A percentile compares a stretch with the other conserved stretches of the same genome.
phyloP scores from a whole-genome alignment of 2,797 vertebrate genomes.

The Sebastes reedi region DNA sequence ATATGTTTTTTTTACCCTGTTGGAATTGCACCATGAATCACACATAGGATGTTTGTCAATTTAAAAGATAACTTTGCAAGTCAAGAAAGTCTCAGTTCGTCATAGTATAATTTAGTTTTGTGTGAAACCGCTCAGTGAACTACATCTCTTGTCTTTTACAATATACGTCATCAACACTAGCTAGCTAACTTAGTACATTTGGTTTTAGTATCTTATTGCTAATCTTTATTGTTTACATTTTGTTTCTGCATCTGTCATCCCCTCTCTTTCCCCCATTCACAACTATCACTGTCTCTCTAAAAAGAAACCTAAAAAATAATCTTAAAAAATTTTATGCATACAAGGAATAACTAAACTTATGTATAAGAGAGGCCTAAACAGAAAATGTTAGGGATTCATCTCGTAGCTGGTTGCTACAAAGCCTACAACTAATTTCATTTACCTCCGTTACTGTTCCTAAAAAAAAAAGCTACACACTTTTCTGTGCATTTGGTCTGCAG shows the following conservation, averaged over 20 bases:
- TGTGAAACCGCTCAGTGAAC: too few species aligned
- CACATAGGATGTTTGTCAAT: neutral
- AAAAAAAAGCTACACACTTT: neutral
- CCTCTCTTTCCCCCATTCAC: too few species aligned
- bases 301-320: too few species aligned
- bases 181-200: neutral
- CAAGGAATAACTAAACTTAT: neutral
- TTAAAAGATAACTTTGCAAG: too few species aligned
- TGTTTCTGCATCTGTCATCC: neutral
- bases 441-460: neutral
- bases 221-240: neutral
- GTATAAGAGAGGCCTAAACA: neutral
- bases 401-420: neutral
- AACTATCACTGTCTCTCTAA: too few species aligned
- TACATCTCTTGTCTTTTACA: too few species aligned
- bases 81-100: too few species aligned
- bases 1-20: neutral
- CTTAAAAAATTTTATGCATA: neutral
- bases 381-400: neutral
- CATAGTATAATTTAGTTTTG: too few species aligned
- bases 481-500: neutral
- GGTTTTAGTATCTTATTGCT: neutral
- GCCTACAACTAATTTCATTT: neutral
- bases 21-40: neutral
- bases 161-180: too few species aligned